Evolutionary conservation across 2,113 vertebrate genomes (phyloP), one percentile per base, ranked within the genome.

Genomic region (Coptodon bakossiorum): DNA sequence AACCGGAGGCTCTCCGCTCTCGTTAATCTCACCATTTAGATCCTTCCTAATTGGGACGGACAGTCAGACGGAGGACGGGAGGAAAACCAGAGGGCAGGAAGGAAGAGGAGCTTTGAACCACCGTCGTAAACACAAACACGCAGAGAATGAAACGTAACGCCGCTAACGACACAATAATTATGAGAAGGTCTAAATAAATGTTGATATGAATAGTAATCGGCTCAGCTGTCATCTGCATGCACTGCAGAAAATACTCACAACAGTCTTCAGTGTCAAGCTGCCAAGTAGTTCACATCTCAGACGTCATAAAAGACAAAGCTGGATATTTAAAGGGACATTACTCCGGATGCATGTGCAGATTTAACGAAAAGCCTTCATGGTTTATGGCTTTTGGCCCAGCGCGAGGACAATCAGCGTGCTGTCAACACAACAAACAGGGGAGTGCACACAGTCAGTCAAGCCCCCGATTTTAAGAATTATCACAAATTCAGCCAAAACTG

Each of bases 11-110:
- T 61, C 63, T 81, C 71, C 79, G 4, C 61, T 61, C 81, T 86
- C 5, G 71, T 89, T 89, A 84, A 90, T 86, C 90, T 81, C 84
- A 24, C 53, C 84, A 43, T 80, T 93, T 29, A 90, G 56, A 88
- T 91, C 48, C 43, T 38, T 45, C 22, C 87, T 90, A 87, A 90
- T 83, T 86, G 86, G 85, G 84, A 81, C 1, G 71, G 89, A 88
- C 89, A 45, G 76, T 56, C 85, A 54, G 89, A 80, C 0, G 34
- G 81, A 89, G 68, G 81, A 83, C 6, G 14, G 80, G 80, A 81
- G 76, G 81, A 66, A 76, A 40, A 85, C 27, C 22, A 7, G 34
- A 54, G 56, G 54, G 53, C 14, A 57, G 84, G 78, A 52, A 86
- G 80, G 63, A 87, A 63, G 85, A 48, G 50, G 16, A 82, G 68